These are phyloP conservation scores for Dione vanillae DNA, from an alignment of 2,888 invertebrate species.

Conservation along the genomic window DNA sequence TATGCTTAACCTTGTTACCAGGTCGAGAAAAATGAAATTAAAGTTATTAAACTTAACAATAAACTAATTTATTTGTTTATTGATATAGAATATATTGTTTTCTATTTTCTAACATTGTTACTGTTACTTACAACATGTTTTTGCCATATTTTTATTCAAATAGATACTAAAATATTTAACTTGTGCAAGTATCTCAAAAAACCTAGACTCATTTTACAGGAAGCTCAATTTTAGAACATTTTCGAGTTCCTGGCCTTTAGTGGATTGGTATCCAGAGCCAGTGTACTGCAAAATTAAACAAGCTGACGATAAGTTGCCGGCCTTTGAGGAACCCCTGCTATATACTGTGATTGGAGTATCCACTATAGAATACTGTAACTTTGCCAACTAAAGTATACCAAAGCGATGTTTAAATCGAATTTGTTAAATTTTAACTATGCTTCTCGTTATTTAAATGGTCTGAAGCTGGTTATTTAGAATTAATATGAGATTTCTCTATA, in stretches of 20 bases:
- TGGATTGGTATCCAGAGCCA: constrained; percentile 19
- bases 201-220: not conserved
- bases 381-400: constrained; percentile 4
- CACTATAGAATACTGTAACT: constrained; percentile 16
- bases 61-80: no score
- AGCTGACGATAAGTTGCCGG: constrained; percentile 20
- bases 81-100: no score
- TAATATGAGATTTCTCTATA: not conserved
- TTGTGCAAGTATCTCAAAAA: not conserved
- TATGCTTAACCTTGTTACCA: no score
- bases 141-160: no score
- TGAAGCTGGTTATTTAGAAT: not conserved
- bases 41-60: no score
- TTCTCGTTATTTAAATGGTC: not conserved
- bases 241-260: not conserved
- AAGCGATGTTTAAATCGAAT: constrained; percentile 13
- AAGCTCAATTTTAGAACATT: not conserved
- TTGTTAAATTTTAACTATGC: constrained; percentile 2
- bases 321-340: constrained; percentile 9
- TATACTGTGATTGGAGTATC: constrained; percentile 17
- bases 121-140: no score
- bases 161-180: not conserved
- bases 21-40: no score
- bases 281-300: constrained; percentile 26
- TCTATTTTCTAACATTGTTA: no score